Percentiles rank a stretch among this genome's conserved stretches.
These are phyloP conservation scores for Micoletzkya japonica DNA, from an alignment of 2,888 invertebrate genomes.

Conservation along the genomic window DNA sequence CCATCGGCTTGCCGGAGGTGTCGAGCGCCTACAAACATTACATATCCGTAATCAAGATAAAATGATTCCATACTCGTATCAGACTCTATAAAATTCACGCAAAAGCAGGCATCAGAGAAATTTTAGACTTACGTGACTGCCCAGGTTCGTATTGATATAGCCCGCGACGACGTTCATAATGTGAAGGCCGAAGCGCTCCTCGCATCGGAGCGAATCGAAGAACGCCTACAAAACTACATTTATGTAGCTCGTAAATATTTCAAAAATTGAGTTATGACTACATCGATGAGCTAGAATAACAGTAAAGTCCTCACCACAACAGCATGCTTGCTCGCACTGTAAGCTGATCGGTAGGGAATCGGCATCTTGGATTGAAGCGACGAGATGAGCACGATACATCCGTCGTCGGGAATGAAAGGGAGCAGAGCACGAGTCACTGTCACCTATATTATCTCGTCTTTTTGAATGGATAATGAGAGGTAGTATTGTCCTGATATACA, in stretches of 20 bases:
- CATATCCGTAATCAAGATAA: not conserved
- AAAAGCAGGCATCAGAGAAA: not conserved
- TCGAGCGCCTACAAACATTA: constrained; percentile 5
- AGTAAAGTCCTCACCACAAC: constrained; percentile 61
- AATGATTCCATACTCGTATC: not conserved
- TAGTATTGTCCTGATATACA: too few species aligned
- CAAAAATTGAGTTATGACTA: not conserved
- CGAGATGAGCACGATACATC: constrained; percentile 76
- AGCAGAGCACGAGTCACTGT: constrained; percentile 84
- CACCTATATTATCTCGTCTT: constrained; percentile 80
- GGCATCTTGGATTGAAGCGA: constrained; percentile 84
- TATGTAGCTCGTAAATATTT: not conserved
- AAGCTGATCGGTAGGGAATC: constrained; percentile 76
- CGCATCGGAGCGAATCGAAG: constrained; percentile 85
- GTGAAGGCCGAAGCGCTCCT: constrained; percentile 75
- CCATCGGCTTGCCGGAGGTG: constrained; percentile 11
- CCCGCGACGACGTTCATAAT: constrained; percentile 88
- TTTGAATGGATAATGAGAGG: not conserved
- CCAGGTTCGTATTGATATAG: constrained; percentile 87
- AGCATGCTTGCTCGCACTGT: constrained; percentile 62
- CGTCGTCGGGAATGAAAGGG: constrained; percentile 51
- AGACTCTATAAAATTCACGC: not conserved
- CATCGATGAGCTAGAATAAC: not conserved
- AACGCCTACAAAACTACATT: constrained; percentile 76
- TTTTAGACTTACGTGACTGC: constrained; percentile 64